Evolutionary conservation across 2,888 invertebrate species (phyloP), one percentile per base, ranked within the genome.

Genomic region (Drosophila nr. perissopoda): DNA sequence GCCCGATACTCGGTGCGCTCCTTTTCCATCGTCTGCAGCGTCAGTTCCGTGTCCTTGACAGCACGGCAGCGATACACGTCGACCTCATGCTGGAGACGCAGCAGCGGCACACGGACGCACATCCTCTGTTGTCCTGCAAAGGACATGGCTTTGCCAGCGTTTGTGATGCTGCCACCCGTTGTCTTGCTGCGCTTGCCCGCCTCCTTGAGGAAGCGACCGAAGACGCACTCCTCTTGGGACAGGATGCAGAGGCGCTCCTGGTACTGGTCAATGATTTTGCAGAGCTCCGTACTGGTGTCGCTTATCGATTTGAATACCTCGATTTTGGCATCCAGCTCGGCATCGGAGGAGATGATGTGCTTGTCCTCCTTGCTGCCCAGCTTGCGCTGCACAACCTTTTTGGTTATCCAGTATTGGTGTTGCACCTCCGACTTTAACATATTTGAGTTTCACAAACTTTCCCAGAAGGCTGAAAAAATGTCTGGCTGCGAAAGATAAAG

Each of bases 341-440:
- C 97, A 94, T 99, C 99, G 0, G 99, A 99, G 18, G 99, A 96
- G 31, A 99, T 96, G 79, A 99, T 96, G 94, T 98, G 98, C 82
- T 98, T 98, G 93, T 99, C 99, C 94, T 99, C 99, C 94, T 99
- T 99, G 87, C 97, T 97, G 38, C 99, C 99, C 58, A 99, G 94
- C 94, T 98, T 99, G 90, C 97, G 95, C 81, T 98, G 95, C 53
- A 99, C 96, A 68, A 97, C 96, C 93, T 99, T 99, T 93, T 99
- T 99, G 10, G 99, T 99, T 66, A 99, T 97, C 99, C 99, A 99
- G 93, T 98, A 99, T 85, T 98, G 98, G 93, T 99, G 98, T 93
- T 98, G 98, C 96, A 99, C 96, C 91, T 95, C 95, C 0, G 92
- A 92, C 68, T 92, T 92, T 65, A 93, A 79, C 93, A 93, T 93